A percentile compares a stretch with the other conserved stretches of the same genome.
Conservation (phyloP, 2,113 vertebrate genomes). For the Octodon degus region DNA sequence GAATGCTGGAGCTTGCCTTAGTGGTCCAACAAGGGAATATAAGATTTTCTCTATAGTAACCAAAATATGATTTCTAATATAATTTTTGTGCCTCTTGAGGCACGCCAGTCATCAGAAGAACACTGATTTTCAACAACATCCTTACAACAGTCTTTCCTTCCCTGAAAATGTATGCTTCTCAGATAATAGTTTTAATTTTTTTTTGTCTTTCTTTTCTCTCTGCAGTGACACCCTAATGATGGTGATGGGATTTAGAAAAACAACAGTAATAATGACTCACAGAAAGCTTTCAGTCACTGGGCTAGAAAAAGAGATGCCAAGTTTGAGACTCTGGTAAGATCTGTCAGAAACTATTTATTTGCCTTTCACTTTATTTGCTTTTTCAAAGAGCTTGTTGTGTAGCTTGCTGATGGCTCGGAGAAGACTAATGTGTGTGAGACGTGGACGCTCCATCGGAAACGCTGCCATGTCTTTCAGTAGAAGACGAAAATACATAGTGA, state of each 20-base stretch:
- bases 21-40: neutral
- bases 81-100: neutral
- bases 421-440: neutral
- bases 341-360: slow-evolving; percentile 44
- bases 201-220: slow-evolving; percentile 20
- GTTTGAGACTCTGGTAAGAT: slow-evolving; percentile 46
- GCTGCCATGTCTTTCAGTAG: neutral
- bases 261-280: slow-evolving; percentile 30
- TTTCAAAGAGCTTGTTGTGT: slow-evolving; percentile 24
- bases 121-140: neutral
- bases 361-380: neutral
- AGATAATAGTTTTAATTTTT: slow-evolving; percentile 4
- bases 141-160: neutral
- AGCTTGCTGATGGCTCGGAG: neutral
- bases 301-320: neutral
- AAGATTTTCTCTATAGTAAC: neutral
- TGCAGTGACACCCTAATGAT: slow-evolving; percentile 40
- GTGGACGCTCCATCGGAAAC: neutral
- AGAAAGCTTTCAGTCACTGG: neutral
- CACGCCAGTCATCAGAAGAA: neutral
- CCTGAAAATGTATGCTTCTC: neutral
- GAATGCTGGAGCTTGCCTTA: neutral
- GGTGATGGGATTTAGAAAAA: slow-evolving; percentile 6
- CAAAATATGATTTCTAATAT: neutral
- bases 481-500: slow-evolving; percentile 16